These are phyloP conservation scores for Agrochola macilenta DNA, from an alignment of 2,888 invertebrate species.

Conservation along the genomic window DNA sequence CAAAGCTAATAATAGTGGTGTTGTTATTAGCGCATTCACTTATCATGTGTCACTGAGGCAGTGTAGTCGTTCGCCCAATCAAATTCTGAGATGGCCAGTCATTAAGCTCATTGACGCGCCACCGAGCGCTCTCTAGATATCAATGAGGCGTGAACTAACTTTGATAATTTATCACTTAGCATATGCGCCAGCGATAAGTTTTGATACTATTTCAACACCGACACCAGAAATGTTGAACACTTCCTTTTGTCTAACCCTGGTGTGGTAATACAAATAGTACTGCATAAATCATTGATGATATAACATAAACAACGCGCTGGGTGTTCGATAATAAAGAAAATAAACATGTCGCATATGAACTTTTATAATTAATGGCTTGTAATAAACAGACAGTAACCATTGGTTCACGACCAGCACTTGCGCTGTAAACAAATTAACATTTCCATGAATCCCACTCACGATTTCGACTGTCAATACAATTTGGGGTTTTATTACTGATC, in stretches of 20 bases:
- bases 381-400: constrained; percentile 57
- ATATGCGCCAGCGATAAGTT: constrained; percentile 64
- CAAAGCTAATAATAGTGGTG: constrained; percentile 69
- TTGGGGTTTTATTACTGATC: constrained; percentile 25
- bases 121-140: constrained; percentile 71
- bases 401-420: constrained; percentile 44
- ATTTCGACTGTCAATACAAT: constrained; percentile 48
- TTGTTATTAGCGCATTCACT: constrained; percentile 79
- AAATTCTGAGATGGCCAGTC: constrained; percentile 75
- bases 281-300: constrained; percentile 57
- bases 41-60: constrained; percentile 75
- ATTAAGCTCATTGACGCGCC: constrained; percentile 82
- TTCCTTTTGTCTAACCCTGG: constrained; percentile 52
- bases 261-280: constrained; percentile 49
- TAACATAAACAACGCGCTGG: constrained; percentile 62
- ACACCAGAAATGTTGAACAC: constrained; percentile 45
- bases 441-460: constrained; percentile 46
- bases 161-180: constrained; percentile 70
- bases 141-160: constrained; percentile 78
- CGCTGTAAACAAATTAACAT: constrained; percentile 57
- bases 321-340: constrained; percentile 62
- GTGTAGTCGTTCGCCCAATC: constrained; percentile 76
- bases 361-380: constrained; percentile 65
- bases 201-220: constrained; percentile 64
- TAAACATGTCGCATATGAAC: constrained; percentile 60